phyloP scores from a whole-genome alignment of 2,113 vertebrate species.

The Scolopax mira region DNA sequence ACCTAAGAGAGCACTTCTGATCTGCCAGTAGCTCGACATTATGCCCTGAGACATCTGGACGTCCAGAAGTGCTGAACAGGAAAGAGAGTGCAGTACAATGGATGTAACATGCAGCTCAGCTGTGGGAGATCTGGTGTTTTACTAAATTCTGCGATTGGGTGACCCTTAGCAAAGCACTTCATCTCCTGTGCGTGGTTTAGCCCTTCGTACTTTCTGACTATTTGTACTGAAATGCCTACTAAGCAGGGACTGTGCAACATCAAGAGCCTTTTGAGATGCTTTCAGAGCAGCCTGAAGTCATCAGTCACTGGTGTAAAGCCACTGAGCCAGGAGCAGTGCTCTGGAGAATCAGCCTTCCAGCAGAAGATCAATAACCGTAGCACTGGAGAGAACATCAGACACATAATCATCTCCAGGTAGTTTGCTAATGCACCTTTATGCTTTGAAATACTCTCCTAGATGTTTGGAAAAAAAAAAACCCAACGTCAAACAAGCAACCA shows the following conservation, averaged over 20 bases:
- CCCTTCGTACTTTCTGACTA: rapidly evolving
- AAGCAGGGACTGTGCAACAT: neutral
- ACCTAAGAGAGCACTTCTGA: neutral
- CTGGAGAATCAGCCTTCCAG: neutral
- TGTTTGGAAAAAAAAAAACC: neutral
- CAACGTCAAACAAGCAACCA: neutral
- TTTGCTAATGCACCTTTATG: neutral
- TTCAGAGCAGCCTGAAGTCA: neutral
- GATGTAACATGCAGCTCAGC: neutral
- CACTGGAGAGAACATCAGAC: neutral
- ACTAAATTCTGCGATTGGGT: neutral
- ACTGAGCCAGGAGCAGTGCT: neutral
- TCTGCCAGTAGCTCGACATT: neutral
- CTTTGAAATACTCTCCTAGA: neutral
- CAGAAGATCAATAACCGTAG: neutral
- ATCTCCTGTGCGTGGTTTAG: neutral
- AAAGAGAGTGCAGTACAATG: neutral
- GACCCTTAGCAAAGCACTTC: neutral
- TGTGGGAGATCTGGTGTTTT: neutral
- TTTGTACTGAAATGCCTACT: neutral
- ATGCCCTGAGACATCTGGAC: neutral
- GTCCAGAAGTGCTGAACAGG: neutral
- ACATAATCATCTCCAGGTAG: neutral
- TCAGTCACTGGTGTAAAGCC: neutral
- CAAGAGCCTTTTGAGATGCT: neutral